phyloP scores from a whole-genome alignment of 2,888 invertebrate genomes.

The Leptinotarsa peninsularis region DNA sequence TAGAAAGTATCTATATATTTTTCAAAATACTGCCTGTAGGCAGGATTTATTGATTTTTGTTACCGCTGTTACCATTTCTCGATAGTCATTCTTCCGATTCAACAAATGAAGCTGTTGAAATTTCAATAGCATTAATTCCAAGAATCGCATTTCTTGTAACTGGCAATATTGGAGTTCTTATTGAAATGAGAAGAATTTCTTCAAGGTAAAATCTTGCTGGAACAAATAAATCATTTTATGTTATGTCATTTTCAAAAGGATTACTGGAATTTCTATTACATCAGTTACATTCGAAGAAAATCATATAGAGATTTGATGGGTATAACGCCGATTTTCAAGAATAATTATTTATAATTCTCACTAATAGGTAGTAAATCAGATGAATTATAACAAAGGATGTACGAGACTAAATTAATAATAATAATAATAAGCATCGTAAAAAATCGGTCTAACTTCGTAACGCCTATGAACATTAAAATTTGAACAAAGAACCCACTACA shows the following conservation, averaged over 20 bases:
- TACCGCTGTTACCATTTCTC: neutral
- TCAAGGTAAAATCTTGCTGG: neutral
- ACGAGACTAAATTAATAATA: no score
- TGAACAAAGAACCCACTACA: neutral
- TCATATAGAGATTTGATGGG: neutral
- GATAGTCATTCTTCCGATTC: neutral
- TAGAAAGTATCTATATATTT: no score
- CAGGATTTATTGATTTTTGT: no score
- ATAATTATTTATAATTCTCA: neutral
- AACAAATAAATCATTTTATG: neutral
- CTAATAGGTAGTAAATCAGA: no score
- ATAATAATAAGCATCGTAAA: no score
- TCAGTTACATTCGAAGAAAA: slow-evolving; percentile 1
- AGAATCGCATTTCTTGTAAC: slow-evolving; percentile 10
- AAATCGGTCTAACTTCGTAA: no score
- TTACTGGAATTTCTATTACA: neutral
- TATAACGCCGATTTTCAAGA: neutral
- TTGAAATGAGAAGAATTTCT: slow-evolving; percentile 7
- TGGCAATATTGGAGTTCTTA: neutral
- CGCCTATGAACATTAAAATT: no score
- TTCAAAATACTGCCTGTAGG: no score
- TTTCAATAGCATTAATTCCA: slow-evolving; percentile 2
- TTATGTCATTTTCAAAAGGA: neutral
- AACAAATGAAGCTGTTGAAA: neutral
- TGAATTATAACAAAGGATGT: no score